These are phyloP conservation scores for Hirtodrosophila alboralis DNA, from an alignment of 2,888 invertebrate species.

Conservation along the genomic window DNA sequence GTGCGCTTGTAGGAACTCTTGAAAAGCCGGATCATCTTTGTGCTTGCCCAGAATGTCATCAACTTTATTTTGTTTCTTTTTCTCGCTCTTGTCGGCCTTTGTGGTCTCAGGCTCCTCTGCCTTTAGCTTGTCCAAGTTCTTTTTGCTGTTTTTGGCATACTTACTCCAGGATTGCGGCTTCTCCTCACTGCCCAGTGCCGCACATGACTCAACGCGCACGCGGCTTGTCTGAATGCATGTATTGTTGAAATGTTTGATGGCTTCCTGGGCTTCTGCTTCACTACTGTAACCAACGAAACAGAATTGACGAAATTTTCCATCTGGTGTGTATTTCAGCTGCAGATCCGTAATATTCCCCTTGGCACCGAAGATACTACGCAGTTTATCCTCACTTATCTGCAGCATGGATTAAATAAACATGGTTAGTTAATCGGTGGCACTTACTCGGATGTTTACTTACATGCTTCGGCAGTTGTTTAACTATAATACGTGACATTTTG, in stretches of 20 bases:
- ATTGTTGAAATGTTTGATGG: constrained; percentile 91
- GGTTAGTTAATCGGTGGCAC: neutral
- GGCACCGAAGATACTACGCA: constrained; percentile 90
- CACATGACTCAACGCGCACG: constrained; percentile 91
- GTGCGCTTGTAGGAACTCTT: constrained; percentile 95
- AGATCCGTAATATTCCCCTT: constrained; percentile 96
- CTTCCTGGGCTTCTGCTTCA: constrained; percentile 91
- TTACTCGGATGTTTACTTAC: constrained; percentile 85
- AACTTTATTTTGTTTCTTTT: constrained; percentile 85
- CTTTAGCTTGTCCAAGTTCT: constrained; percentile 66
- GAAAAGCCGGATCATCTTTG: constrained; percentile 94
- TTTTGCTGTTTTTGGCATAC: constrained; percentile 91
- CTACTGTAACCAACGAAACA: constrained; percentile 96
- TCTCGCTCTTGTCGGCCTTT: constrained; percentile 75
- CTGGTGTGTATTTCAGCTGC: constrained; percentile 94
- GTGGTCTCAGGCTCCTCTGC: constrained; percentile 83
- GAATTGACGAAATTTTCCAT: constrained; percentile 96
- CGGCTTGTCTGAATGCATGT: constrained; percentile 93
- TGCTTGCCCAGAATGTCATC: constrained; percentile 90
- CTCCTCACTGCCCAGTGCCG: constrained; percentile 87
- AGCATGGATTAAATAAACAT: constrained; percentile 13
- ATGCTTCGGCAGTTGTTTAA: constrained; percentile 95
- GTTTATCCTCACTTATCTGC: constrained; percentile 91
- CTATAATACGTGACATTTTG: constrained; percentile 90
- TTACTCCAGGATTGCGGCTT: constrained; percentile 98